phyloP scores from a whole-genome alignment of 2,113 vertebrate species.

The Azemiops feae region DNA sequence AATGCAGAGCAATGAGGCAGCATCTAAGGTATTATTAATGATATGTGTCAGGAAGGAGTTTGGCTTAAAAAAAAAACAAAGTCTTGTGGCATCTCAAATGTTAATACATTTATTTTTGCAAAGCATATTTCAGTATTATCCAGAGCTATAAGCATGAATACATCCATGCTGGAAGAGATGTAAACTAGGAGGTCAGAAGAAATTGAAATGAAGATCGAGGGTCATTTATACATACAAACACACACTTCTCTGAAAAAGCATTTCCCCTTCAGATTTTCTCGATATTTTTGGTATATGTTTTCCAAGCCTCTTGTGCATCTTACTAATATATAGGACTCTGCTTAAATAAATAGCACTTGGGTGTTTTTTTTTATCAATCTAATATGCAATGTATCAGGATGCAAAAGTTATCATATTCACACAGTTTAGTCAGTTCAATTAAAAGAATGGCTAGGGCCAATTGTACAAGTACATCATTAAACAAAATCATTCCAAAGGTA shows the following conservation, averaged over 20 bases:
- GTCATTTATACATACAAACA: background rate
- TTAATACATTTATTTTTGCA: background rate
- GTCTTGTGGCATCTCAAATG: background rate
- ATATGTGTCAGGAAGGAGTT: background rate
- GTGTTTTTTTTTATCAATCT: too few species aligned
- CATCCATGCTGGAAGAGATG: background rate
- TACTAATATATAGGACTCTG: too few species aligned
- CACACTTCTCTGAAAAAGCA: background rate
- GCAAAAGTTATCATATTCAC: too few species aligned
- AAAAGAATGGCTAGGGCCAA: background rate
- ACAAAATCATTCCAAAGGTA: background rate
- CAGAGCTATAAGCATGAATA: background rate
- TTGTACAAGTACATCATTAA: background rate
- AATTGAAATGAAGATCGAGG: background rate
- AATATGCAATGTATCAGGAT: too few species aligned
- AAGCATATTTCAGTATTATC: background rate
- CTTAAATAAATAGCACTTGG: too few species aligned
- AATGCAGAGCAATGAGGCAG: slow-evolving; percentile 80
- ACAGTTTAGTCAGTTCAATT: background rate
- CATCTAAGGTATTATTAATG: slow-evolving; percentile 74
- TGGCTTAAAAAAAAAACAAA: background rate
- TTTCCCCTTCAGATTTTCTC: background rate
- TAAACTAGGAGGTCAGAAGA: background rate
- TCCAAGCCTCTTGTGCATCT: too few species aligned
- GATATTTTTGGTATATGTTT: too few species aligned